Percentiles rank a stretch among this genome's conserved stretches.
These are phyloP conservation scores for Sebastes aleutianus DNA, from an alignment of 2,797 vertebrate genomes.

Conservation along the genomic window DNA sequence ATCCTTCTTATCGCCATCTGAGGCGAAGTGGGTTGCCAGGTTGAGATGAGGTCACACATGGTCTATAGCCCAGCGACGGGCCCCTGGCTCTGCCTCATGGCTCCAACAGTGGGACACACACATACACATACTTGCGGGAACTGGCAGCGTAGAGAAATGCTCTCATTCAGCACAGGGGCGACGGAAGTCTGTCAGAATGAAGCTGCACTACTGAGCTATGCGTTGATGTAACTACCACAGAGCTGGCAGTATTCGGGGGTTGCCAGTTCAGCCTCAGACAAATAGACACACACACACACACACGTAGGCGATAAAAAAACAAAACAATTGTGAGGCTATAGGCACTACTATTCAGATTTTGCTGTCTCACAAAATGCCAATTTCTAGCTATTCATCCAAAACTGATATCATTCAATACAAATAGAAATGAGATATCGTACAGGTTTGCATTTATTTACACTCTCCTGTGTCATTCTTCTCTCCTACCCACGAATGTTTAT, in stretches of 20 bases:
- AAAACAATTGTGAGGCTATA: neutral
- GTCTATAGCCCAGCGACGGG: slow-evolving; percentile 45
- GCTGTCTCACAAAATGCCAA: slow-evolving; percentile 15
- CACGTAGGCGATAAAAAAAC: neutral
- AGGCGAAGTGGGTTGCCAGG: slow-evolving; percentile 57
- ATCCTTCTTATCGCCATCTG: slow-evolving; percentile 38
- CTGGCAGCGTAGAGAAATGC: slow-evolving; percentile 59
- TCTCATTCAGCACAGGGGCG: slow-evolving; percentile 63
- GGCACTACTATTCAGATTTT: slow-evolving; percentile 5
- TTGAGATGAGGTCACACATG: slow-evolving; percentile 73
- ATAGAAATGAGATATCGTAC: slow-evolving; percentile 39
- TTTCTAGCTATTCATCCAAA: slow-evolving; percentile 23
- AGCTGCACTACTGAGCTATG: slow-evolving; percentile 50
- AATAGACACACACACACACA: neutral
- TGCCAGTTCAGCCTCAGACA: slow-evolving; percentile 34
- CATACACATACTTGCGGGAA: slow-evolving; percentile 35
- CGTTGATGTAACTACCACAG: slow-evolving; percentile 43
- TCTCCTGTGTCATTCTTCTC: slow-evolving; percentile 19
- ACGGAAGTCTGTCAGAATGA: slow-evolving; percentile 66
- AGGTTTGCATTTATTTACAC: slow-evolving; percentile 33
- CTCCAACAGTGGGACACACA: slow-evolving; percentile 24
- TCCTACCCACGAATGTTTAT: slow-evolving; percentile 18
- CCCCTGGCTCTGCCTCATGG: slow-evolving; percentile 46
- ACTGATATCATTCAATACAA: slow-evolving; percentile 17
- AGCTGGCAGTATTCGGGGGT: slow-evolving; percentile 24